phyloP scores from a whole-genome alignment of 1,140 invertebrate genomes.

The Microvelia longipes region DNA sequence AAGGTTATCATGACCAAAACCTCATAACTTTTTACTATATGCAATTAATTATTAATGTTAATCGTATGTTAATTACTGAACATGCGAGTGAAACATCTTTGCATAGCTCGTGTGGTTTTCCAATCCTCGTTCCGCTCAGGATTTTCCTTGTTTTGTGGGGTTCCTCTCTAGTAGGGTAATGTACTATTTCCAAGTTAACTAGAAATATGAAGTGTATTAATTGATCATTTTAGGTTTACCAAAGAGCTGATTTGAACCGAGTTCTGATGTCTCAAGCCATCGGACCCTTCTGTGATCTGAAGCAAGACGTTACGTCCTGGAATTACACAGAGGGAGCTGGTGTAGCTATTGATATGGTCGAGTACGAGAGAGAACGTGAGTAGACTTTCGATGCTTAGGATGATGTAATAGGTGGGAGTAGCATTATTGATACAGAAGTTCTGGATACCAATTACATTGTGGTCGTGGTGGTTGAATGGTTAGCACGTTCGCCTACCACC shows the following conservation, averaged over 20 bases:
- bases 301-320: conserved; percentile 76
- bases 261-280: conserved; percentile 78
- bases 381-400: conserved; percentile 15
- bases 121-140: too few species aligned
- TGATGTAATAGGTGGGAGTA: not conserved
- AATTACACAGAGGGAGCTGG: conserved; percentile 81
- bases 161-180: too few species aligned
- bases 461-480: not conserved
- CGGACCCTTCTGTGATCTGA: conserved; percentile 76
- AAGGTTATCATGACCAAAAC: too few species aligned
- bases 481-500: too few species aligned
- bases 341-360: conserved; percentile 74
- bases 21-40: too few species aligned
- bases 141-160: too few species aligned
- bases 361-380: conserved; percentile 79
- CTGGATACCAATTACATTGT: not conserved
- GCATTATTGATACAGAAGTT: not conserved
- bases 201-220: too few species aligned
- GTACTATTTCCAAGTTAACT: too few species aligned
- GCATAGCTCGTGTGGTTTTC: too few species aligned
- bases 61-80: too few species aligned
- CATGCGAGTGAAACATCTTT: too few species aligned
- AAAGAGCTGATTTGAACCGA: conserved; percentile 80
- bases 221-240: conserved; percentile 60
- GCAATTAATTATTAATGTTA: too few species aligned